phyloP scores from a whole-genome alignment of 1,140 invertebrate genomes.

The Nautilus pompilius region DNA sequence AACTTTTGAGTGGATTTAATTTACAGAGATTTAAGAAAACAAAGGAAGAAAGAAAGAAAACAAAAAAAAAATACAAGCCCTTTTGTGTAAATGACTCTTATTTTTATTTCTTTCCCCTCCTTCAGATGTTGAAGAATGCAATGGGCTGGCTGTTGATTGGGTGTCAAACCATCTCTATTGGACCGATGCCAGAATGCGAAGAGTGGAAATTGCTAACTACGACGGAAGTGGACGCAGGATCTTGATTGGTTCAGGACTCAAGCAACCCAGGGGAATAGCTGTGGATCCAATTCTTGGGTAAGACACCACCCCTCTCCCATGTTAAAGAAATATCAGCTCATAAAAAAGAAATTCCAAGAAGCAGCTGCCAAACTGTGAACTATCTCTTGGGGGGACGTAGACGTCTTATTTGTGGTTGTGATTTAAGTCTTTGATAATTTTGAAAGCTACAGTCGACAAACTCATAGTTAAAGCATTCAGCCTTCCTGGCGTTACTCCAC shows the following conservation, averaged over 20 bases:
- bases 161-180: slow-evolving; percentile 95
- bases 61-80: too few relatives aligned
- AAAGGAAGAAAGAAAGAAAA: too few relatives aligned
- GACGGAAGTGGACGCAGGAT: slow-evolving; percentile 80
- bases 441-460: too few relatives aligned
- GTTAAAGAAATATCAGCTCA: not conserved
- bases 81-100: not conserved
- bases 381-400: too few relatives aligned
- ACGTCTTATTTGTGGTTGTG: too few relatives aligned
- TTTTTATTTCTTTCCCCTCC: slow-evolving; percentile 2
- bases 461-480: too few relatives aligned
- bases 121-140: slow-evolving; percentile 62
- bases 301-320: not conserved
- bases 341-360: not conserved
- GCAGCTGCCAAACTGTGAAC: too few relatives aligned
- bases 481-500: too few relatives aligned
- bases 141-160: slow-evolving; percentile 94
- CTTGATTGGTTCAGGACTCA: slow-evolving; percentile 87
- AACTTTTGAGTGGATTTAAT: too few relatives aligned
- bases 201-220: slow-evolving; percentile 83
- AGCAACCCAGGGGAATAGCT: slow-evolving; percentile 89
- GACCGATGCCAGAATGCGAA: slow-evolving; percentile 84
- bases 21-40: too few relatives aligned
- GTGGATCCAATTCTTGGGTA: slow-evolving; percentile 76
- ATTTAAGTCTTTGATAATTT: too few relatives aligned